Conservation (phyloP, 2,797 vertebrate species). For the Falco berigora region DNA sequence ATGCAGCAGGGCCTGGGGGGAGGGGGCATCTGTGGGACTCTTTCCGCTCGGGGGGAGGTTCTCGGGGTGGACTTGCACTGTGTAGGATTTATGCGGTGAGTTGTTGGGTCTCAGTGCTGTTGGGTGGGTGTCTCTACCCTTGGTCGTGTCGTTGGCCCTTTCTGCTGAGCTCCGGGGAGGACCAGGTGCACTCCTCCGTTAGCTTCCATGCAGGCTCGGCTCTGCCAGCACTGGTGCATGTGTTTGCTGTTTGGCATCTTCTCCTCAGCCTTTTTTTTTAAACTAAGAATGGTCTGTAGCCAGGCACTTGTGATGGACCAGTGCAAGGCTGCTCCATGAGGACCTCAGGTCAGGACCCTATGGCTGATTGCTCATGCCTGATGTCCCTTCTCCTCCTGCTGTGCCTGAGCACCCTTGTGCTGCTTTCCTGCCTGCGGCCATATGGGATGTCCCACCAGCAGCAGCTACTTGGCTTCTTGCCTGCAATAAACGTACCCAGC, state of each 20-base stretch:
- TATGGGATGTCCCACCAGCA: background rate
- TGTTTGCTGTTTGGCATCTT: background rate
- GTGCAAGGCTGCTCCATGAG: background rate
- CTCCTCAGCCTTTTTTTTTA: background rate
- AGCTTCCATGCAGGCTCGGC: background rate
- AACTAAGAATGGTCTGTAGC: background rate
- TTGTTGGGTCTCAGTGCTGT: background rate
- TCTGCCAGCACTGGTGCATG: background rate
- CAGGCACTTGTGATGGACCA: background rate
- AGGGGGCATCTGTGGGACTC: too few species aligned
- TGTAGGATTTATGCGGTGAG: background rate
- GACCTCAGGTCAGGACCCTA: background rate
- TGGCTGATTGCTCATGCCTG: fast-evolving
- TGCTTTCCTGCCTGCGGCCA: background rate
- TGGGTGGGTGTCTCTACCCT: background rate
- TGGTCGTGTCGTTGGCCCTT: background rate
- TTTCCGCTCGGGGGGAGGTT: background rate
- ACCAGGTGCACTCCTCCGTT: fast-evolving
- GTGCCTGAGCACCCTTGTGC: background rate
- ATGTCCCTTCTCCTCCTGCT: background rate
- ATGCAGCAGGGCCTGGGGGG: fast-evolving
- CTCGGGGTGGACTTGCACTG: fast-evolving
- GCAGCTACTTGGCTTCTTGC: background rate
- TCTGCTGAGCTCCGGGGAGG: background rate
- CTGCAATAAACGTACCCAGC: background rate